phyloP scores from a whole-genome alignment of 2,113 vertebrate genomes.

The Oryzias javanicus region DNA sequence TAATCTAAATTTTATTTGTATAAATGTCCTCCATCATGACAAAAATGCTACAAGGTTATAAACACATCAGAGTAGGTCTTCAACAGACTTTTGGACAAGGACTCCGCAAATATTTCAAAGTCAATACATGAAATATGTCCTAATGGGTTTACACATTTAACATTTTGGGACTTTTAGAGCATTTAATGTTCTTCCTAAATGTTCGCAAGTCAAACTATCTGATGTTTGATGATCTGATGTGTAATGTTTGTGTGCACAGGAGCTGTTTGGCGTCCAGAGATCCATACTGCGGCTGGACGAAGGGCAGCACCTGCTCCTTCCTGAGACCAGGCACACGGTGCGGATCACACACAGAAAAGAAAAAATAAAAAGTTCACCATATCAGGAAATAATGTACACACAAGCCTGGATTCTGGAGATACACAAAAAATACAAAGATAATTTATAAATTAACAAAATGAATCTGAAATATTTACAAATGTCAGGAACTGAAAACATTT shows the following conservation, averaged over 20 bases:
- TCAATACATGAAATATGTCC: constrained; percentile 4
- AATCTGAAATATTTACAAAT: background rate
- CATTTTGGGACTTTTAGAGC: too few species aligned
- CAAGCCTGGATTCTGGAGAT: background rate
- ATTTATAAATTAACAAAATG: background rate
- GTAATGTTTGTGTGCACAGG: constrained; percentile 67
- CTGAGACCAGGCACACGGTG: constrained; percentile 89
- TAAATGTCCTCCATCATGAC: too few species aligned
- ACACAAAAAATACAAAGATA: background rate
- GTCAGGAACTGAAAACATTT: background rate
- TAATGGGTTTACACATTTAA: background rate
- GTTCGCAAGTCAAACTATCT: background rate
- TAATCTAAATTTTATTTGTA: too few species aligned
- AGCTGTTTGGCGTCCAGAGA: constrained; percentile 91
- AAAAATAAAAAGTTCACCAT: constrained; percentile 1
- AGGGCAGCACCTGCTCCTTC: constrained; percentile 88
- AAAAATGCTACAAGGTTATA: too few species aligned
- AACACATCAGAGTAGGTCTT: too few species aligned
- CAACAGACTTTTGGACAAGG: too few species aligned
- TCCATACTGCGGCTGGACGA: constrained; percentile 94
- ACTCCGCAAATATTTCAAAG: too few species aligned
- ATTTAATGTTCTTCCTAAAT: background rate
- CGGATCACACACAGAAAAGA: background rate
- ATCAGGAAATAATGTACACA: background rate
- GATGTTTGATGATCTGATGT: background rate